These are phyloP conservation scores for Epicauta chinensis DNA, from an alignment of 1,140 invertebrate species.

Conservation along the genomic window DNA sequence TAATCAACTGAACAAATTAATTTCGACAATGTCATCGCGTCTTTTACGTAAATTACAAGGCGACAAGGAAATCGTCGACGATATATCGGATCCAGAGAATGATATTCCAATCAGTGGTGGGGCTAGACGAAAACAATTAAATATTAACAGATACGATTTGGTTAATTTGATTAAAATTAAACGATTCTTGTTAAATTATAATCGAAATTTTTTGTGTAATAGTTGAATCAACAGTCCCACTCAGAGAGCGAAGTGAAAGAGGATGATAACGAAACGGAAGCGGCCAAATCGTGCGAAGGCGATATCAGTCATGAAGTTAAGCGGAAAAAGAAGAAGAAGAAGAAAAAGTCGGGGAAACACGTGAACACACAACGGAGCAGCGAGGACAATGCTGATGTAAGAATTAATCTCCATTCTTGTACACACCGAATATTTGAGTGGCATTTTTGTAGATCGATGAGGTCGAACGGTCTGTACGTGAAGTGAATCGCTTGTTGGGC, in stretches of 20 bases:
- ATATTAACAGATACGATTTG: slow-evolving; percentile 58
- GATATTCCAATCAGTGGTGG: slow-evolving; percentile 42
- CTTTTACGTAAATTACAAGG: slow-evolving; percentile 57
- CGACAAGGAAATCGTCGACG: slow-evolving; percentile 44
- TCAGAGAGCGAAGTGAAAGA: slow-evolving; percentile 66
- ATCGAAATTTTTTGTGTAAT: slow-evolving; percentile 18
- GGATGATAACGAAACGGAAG: slow-evolving; percentile 60
- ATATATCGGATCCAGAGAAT: slow-evolving; percentile 48
- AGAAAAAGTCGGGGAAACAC: slow-evolving; percentile 49
- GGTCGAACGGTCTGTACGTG: slow-evolving; percentile 62
- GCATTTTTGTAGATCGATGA: slow-evolving; percentile 62
- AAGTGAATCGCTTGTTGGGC: slow-evolving; percentile 68
- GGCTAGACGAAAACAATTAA: slow-evolving; percentile 47
- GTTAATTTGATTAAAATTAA: slow-evolving; percentile 37
- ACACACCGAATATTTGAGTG: slow-evolving; percentile 11
- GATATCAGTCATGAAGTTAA: slow-evolving; percentile 42
- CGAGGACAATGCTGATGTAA: slow-evolving; percentile 55
- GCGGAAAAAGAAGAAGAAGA: slow-evolving; percentile 61
- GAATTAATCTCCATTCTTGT: slow-evolving; percentile 6
- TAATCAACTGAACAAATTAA: too few species aligned
- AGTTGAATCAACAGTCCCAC: slow-evolving; percentile 55
- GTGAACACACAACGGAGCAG: slow-evolving; percentile 48
- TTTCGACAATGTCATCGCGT: slow-evolving; percentile 51
- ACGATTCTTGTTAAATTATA: background rate
- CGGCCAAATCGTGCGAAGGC: slow-evolving; percentile 45